Evolutionary conservation across 2,797 vertebrate genomes (phyloP), one percentile per base, ranked within the genome.

Genomic region (Nyctibius grandis): DNA sequence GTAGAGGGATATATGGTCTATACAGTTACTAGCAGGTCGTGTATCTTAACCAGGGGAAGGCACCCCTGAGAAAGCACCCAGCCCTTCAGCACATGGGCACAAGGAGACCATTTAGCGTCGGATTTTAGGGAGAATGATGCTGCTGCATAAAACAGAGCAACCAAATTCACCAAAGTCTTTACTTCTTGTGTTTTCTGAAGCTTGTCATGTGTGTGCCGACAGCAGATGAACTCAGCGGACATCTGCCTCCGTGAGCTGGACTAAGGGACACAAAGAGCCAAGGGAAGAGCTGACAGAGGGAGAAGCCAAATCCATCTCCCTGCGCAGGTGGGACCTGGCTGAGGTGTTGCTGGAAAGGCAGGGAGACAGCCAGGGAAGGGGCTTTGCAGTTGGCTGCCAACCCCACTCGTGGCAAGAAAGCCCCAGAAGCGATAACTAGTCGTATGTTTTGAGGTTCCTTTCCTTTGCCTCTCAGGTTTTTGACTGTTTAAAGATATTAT

Each of bases 121-220:
- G 6, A 3, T 65, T 59, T 72, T 31, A 42, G 26, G 45, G 38
- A 73, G 38, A n/a, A 65, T 2, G 6, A 63, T 29, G 9, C 11
- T 22, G 10, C 45, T 25, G 31, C 2, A 1, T 36, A 11, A 45
- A 84, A n/a, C 23, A 22, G 18, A 3, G 7, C 20, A 7, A 8
- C 1, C 12, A 9, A 56, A 23, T 26, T 23, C 60, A 23, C 21
- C 1, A 0, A 31, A 61, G 11, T 23, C 20, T 67, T 65, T 12
- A 14, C 26, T 9, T 29, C 21, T 31, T 33, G 40, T 8, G 7
- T 48, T 50, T 51, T 15, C 57, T 8, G 26, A 53, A 29, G 38
- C 45, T 53, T 12, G 16, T 12, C 5, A 1, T 17, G 26, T 6
- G 5, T 4, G 8, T 22, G 51, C 44, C 1, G 0, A 9, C 0